A percentile compares a stretch with the other conserved stretches of the same genome.
Conservation (phyloP, 2,797 vertebrate species). For the Chrosomus eos region DNA sequence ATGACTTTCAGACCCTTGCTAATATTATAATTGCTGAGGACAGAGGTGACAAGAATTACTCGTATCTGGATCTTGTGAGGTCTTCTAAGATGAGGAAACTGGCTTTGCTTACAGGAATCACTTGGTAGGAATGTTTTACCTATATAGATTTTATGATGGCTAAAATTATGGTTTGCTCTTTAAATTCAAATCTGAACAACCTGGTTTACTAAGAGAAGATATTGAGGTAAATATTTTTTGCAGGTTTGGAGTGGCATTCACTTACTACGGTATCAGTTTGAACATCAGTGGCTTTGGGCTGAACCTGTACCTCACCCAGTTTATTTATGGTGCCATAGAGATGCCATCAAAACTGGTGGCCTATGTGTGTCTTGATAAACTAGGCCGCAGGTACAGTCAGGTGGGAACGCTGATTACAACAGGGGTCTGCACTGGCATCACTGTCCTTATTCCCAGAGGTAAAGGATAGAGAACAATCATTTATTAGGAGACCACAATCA, state of each 20-base stretch:
- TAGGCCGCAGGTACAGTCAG: constrained; percentile 77
- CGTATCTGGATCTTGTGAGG: constrained; percentile 76
- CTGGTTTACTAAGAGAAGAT: not conserved
- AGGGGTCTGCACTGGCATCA: constrained; percentile 70
- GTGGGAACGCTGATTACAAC: constrained; percentile 69
- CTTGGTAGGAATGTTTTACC: constrained; percentile 12
- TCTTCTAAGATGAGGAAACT: constrained; percentile 73
- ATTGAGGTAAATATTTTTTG: not conserved
- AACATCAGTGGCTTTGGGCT: constrained; percentile 81
- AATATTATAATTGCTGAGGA: constrained; percentile 59
- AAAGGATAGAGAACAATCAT: constrained; percentile 7
- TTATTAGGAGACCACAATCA: not conserved
- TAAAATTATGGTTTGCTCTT: not conserved
- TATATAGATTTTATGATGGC: not conserved
- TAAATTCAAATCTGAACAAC: not conserved
- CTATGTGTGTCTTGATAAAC: constrained; percentile 71
- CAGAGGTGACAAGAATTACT: constrained; percentile 59
- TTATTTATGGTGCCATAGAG: constrained; percentile 82
- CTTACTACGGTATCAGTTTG: constrained; percentile 86
- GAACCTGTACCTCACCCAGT: constrained; percentile 84
- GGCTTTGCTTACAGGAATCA: constrained; percentile 71
- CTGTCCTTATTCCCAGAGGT: constrained; percentile 72
- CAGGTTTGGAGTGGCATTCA: constrained; percentile 85
- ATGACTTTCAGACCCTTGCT: constrained; percentile 68
- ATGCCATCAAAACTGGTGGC: constrained; percentile 81